Evolutionary conservation across 2,888 invertebrate species (phyloP).

Genomic region (Ormyrus nitidulus): DNA sequence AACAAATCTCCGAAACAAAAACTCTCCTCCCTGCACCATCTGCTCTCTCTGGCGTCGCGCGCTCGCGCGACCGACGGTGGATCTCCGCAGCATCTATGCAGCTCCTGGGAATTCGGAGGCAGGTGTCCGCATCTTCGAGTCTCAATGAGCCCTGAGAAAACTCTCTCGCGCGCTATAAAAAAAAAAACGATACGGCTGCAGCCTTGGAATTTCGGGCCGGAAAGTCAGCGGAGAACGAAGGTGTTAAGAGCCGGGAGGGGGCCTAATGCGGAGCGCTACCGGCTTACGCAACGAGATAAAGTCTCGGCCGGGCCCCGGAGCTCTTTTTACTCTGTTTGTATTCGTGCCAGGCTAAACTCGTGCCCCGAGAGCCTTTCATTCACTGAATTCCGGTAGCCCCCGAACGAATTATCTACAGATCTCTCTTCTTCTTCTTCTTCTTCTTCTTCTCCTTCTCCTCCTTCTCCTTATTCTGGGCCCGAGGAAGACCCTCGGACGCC

Average conservation of each 20-base stretch:
- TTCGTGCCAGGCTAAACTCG: constrained; percentile 44
- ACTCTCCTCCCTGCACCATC: constrained; percentile 64
- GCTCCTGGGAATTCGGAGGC: constrained; percentile 61
- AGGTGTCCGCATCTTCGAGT: constrained; percentile 70
- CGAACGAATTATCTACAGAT: not conserved
- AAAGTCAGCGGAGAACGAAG: constrained; percentile 55
- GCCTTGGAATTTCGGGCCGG: constrained; percentile 1
- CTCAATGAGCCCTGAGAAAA: constrained; percentile 66
- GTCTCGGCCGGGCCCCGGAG: constrained; percentile 53
- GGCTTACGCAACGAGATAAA: constrained; percentile 69
- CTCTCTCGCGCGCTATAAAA: constrained; percentile 17
- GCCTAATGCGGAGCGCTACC: constrained; percentile 70
- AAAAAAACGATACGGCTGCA: not conserved
- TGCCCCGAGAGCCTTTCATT: constrained; percentile 48
- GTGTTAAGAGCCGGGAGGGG: constrained; percentile 56
- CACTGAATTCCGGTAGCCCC: constrained; percentile 55
- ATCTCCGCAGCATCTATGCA: constrained; percentile 40
- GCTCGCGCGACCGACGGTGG: constrained; percentile 53
- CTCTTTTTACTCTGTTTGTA: constrained; percentile 49
- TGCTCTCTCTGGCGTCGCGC: constrained; percentile 60
- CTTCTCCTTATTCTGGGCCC: no score
- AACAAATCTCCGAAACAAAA: constrained; percentile 70
- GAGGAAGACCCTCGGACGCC: not conserved
- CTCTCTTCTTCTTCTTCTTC: not conserved
- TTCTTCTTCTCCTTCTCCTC: not conserved